phyloP scores from a whole-genome alignment of 1,140 invertebrate genomes.

The Andrena cerasifolii region DNA sequence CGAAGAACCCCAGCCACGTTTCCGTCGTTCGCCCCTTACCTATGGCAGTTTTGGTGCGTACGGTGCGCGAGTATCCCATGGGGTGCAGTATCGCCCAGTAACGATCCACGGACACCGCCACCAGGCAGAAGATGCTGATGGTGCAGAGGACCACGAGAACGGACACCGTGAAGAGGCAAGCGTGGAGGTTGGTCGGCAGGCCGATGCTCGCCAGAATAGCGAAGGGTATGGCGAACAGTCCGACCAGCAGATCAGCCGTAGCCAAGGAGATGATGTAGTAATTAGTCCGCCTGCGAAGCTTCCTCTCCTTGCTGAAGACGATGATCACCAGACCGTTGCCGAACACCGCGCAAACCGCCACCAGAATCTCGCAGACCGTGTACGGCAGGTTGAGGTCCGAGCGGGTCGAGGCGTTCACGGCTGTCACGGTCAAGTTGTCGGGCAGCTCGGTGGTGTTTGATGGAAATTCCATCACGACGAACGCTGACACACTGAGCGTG shows the following conservation, averaged over 20 bases:
- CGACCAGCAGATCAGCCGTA: constrained; percentile 91
- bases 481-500: neutral
- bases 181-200: constrained; percentile 89
- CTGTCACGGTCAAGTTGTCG: constrained; percentile 47
- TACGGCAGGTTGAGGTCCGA: constrained; percentile 86
- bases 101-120: constrained; percentile 94
- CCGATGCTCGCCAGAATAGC: constrained; percentile 91
- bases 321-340: constrained; percentile 93
- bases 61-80: constrained; percentile 94
- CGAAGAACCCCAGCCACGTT: too few species aligned
- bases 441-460: constrained; percentile 60
- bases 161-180: constrained; percentile 94
- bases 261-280: constrained; percentile 96
- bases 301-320: constrained; percentile 90
- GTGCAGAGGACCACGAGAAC: constrained; percentile 94
- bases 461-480: constrained; percentile 61
- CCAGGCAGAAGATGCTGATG: constrained; percentile 94
- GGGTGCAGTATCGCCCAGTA: constrained; percentile 96
- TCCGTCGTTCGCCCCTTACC: constrained; percentile 83
- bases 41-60: constrained; percentile 91
- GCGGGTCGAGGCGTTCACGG: constrained; percentile 22
- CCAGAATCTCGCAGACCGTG: constrained; percentile 89
- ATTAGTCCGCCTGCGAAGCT: constrained; percentile 91
- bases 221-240: constrained; percentile 91
- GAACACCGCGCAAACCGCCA: constrained; percentile 90